These are phyloP conservation scores for Actenoides hombroni DNA, from an alignment of 2,113 vertebrate species.

Conservation along the genomic window DNA sequence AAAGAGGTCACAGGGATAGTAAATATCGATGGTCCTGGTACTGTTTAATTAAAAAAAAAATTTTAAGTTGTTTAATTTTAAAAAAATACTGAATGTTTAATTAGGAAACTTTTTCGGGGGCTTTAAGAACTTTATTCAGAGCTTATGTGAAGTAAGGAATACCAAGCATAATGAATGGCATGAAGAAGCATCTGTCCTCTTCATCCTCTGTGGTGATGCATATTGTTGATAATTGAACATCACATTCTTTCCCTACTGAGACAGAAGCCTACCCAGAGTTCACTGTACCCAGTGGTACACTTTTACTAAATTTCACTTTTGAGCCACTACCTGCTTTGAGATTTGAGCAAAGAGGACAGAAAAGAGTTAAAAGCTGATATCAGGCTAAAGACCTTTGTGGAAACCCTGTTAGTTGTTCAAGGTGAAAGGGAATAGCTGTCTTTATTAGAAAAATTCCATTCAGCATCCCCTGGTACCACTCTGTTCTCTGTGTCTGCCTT, in stretches of 20 bases:
- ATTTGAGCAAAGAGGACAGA: background rate
- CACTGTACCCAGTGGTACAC: background rate
- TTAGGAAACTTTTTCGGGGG: background rate
- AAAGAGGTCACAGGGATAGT: background rate
- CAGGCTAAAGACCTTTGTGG: background rate
- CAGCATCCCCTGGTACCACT: background rate
- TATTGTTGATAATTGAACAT: background rate
- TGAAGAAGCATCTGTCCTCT: background rate
- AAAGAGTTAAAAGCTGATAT: background rate
- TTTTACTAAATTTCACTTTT: background rate
- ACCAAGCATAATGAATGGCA: background rate
- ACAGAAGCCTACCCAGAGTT: background rate
- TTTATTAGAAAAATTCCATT: background rate
- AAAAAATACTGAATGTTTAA: too few species aligned
- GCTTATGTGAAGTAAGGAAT: background rate
- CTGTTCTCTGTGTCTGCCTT: background rate
- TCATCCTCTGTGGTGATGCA: background rate
- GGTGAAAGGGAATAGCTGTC: background rate
- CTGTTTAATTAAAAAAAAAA: background rate
- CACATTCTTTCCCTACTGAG: background rate
- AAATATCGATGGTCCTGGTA: background rate
- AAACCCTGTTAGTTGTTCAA: background rate
- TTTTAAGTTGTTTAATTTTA: too few species aligned
- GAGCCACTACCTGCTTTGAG: background rate
- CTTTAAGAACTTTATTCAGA: background rate